A percentile compares a stretch with the other conserved stretches of the same genome.
Conservation (phyloP, 2,113 vertebrate species). For the Neomonachus schauinslandi region DNA sequence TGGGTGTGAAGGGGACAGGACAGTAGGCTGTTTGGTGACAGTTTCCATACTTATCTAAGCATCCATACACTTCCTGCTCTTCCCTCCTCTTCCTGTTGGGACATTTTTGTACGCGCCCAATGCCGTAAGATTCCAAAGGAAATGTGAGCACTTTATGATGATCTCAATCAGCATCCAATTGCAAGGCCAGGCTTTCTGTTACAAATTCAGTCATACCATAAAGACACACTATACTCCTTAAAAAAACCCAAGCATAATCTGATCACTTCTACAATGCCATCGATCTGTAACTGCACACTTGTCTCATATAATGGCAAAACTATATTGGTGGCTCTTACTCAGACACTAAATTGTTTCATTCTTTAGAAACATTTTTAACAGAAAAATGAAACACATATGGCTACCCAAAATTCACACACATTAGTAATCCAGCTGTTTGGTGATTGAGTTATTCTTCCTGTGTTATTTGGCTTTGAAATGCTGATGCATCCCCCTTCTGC, state of each 20-base stretch:
- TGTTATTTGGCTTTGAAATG: not conserved
- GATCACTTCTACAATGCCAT: not conserved
- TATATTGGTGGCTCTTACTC: not conserved
- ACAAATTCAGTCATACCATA: not conserved
- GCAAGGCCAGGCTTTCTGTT: not conserved
- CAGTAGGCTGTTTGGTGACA: not conserved
- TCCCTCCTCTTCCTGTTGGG: constrained; percentile 40
- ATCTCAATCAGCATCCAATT: not conserved
- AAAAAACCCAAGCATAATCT: not conserved
- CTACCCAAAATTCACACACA: not conserved
- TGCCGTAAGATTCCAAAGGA: constrained; percentile 12
- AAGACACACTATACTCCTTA: not conserved
- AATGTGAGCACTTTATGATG: not conserved
- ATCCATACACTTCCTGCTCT: constrained; percentile 37
- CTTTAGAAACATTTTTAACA: not conserved
- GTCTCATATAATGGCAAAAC: not conserved
- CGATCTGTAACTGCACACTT: not conserved
- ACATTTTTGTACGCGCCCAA: not conserved
- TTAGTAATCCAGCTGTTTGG: not conserved
- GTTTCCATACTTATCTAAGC: constrained; percentile 1
- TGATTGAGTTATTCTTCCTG: not conserved
- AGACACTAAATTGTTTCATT: not conserved
- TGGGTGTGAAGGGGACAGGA: not conserved
- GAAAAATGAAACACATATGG: not conserved
- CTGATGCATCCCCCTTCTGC: not conserved